These are phyloP conservation scores for Protosalanx chinensis DNA, from an alignment of 2,797 vertebrate genomes.

Conservation along the genomic window DNA sequence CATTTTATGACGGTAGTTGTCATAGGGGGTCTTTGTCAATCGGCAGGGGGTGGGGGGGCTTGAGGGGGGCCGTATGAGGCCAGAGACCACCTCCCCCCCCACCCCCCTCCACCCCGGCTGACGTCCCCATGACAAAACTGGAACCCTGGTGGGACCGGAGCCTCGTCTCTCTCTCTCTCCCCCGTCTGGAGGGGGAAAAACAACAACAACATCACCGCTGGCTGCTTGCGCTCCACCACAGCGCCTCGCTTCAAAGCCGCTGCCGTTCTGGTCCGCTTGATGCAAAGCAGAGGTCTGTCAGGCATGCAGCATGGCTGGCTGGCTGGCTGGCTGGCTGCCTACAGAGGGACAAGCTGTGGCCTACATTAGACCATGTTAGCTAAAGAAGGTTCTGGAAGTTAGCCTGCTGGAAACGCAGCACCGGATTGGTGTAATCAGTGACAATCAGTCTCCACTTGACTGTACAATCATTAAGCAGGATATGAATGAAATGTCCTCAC, in stretches of 20 bases:
- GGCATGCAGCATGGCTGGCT: neutral
- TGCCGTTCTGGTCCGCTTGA: neutral
- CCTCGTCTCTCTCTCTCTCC: neutral
- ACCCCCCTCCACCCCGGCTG: too few species aligned
- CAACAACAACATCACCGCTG: neutral
- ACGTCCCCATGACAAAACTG: neutral
- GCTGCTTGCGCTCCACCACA: neutral
- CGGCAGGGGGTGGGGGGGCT: too few species aligned
- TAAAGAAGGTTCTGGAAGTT: neutral
- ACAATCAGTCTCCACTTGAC: too few species aligned
- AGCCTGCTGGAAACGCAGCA: too few species aligned
- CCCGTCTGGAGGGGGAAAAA: neutral
- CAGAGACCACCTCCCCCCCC: too few species aligned
- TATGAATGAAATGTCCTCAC: neutral
- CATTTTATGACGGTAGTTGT: neutral
- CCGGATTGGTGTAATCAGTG: too few species aligned
- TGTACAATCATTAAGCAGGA: constrained; percentile 10
- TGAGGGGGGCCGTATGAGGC: too few species aligned
- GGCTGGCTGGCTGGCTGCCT: neutral
- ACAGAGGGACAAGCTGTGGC: neutral
- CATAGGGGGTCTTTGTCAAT: neutral
- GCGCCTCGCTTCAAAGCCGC: neutral
- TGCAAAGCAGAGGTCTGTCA: neutral
- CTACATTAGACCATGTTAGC: neutral
- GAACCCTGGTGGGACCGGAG: neutral